phyloP scores from a whole-genome alignment of 2,113 vertebrate species.

The Phaethon lepturus region DNA sequence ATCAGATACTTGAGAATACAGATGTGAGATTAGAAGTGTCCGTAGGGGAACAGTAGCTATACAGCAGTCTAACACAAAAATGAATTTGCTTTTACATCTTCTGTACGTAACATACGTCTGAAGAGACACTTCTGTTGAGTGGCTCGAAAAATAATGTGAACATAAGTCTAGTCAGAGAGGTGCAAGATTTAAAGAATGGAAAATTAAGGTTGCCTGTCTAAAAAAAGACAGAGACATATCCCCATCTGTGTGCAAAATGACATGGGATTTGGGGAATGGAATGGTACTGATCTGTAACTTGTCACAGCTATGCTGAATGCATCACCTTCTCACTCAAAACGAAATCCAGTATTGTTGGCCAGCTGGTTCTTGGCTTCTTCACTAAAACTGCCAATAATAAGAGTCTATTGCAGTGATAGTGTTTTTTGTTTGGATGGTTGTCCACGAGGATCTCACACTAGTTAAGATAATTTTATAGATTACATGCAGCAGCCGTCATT shows the following conservation, averaged over 20 bases:
- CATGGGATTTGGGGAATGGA: neutral
- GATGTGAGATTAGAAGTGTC: neutral
- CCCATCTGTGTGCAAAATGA: neutral
- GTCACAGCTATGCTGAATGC: neutral
- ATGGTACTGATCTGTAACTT: neutral
- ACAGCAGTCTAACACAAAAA: neutral
- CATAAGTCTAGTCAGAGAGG: neutral
- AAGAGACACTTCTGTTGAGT: neutral
- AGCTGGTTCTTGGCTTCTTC: neutral
- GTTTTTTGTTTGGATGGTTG: neutral
- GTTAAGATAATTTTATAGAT: neutral
- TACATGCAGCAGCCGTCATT: neutral
- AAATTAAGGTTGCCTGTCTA: neutral
- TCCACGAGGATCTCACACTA: neutral
- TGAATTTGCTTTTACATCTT: neutral
- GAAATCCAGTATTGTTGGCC: neutral
- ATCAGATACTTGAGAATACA: neutral
- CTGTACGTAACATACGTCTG: rapidly evolving
- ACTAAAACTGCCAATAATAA: neutral
- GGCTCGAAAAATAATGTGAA: neutral
- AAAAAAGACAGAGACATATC: neutral
- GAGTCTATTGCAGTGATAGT: neutral
- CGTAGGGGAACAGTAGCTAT: neutral
- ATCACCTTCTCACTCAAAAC: neutral
- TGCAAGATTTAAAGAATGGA: neutral